Conservation (phyloP, 2,888 invertebrate species). For the Hirtodrosophila cameraria region DNA sequence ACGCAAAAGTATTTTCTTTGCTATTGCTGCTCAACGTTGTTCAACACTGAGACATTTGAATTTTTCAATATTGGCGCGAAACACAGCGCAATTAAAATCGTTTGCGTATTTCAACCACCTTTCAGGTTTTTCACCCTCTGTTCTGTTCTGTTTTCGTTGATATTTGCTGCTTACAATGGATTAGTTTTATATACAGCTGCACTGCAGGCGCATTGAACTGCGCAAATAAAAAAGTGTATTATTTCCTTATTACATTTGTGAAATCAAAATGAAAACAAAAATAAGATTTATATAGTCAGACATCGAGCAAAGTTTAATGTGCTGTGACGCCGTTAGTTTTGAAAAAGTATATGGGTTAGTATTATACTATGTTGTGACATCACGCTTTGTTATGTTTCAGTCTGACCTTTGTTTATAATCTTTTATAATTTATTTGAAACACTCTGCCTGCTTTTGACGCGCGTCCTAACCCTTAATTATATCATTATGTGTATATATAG, state of each 20-base stretch:
- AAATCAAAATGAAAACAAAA: neutral
- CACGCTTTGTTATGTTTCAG: neutral
- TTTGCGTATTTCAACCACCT: slow-evolving; percentile 58
- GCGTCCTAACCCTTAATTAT: slow-evolving; percentile 5
- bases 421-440: neutral
- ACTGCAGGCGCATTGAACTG: slow-evolving; percentile 22
- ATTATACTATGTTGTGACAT: neutral
- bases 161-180: slow-evolving; percentile 15
- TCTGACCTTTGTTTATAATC: neutral
- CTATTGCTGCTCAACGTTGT: neutral
- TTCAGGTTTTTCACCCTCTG: slow-evolving; percentile 50
- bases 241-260: neutral
- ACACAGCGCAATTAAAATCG: neutral
- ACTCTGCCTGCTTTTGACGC: neutral
- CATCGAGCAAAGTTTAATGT: neutral
- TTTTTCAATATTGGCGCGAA: slow-evolving; percentile 44
- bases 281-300: neutral
- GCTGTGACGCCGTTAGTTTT: neutral
- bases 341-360: neutral
- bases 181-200: slow-evolving; percentile 45
- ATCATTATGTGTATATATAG: neutral
- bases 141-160: slow-evolving; percentile 46
- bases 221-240: slow-evolving; percentile 10
- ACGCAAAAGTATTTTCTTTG: neutral
- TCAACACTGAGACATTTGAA: slow-evolving; percentile 35